Base-by-base conservation (phyloP, 2,113 vertebrate genomes). In the Mormyrus lacerda region DNA sequence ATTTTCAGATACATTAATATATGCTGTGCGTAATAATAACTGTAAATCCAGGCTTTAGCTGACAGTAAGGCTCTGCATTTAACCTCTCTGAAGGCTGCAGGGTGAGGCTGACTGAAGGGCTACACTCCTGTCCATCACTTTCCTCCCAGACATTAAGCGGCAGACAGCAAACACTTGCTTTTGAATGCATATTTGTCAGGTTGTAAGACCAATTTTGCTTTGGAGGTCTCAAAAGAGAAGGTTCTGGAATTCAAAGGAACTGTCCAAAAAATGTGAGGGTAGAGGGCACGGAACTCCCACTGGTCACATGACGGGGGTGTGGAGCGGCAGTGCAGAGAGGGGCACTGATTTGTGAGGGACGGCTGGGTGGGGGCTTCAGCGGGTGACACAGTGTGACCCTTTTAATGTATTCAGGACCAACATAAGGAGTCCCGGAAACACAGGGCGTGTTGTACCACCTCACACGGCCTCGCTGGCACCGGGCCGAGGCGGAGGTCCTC, bases 241-340 rank as follows among this genome's bases (percentile, higher is more conserved):
- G 53, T 84, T 50, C 39, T n/a, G 47, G 35, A 61, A 55, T 61
- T 83, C 51, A 92, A 87, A 89, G 90, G 53, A 69, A 84, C 87
- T 90, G 85, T 88, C 51, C 35, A 90, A 55, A 55, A 19, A 55
- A 90, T 89, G 83, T 35, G 39, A 88, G 86, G 24, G 45, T 3
- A 44, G 21, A 47, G 55, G 53, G 88, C 44, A 48, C 3, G 8
- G 47, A 76, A 31, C 24, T 31, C 21, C n/a, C 73, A 58, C 50
- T 73, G 88, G 85, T 88, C 76, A 89, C 87, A 84, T 90, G 90
- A 92, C 89, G 53, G 42, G 15, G 13, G 65, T 13, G 61, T 50
- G 88, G 51, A 61, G 88, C 55, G 83, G 85, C 47, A 89, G n/a
- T 13, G 87, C 31, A 45, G 27, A 1, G 21, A 65, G 27, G 45